Evolutionary conservation across 2,113 vertebrate genomes (phyloP).

Genomic region (Phyllopteryx taeniolatus): DNA sequence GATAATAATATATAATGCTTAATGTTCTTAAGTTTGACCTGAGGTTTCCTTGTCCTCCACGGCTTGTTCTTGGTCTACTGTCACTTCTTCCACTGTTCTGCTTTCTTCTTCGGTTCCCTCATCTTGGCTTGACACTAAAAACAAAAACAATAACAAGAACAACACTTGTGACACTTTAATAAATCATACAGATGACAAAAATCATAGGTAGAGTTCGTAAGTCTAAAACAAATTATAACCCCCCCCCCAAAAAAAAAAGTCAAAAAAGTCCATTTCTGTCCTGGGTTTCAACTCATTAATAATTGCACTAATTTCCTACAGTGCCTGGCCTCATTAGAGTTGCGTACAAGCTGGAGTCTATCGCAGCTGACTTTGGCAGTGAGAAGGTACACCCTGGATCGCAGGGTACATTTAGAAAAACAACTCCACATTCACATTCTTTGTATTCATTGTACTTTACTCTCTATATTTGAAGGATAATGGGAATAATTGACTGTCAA

Average conservation of each 20-base stretch:
- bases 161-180: neutral
- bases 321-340: no score
- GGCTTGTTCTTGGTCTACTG: neutral
- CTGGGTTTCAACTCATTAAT: neutral
- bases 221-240: neutral
- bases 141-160: slow-evolving; percentile 22
- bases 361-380: no score
- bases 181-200: no score
- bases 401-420: no score
- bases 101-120: neutral
- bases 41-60: neutral
- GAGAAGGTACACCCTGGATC: no score
- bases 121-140: slow-evolving; percentile 35
- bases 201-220: neutral
- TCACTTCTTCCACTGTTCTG: fast-evolving
- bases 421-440: no score
- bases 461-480: no score
- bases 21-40: neutral
- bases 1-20: neutral
- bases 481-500: no score
- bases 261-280: neutral
- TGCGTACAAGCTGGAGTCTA: no score
- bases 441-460: no score
- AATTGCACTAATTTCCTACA: no score
- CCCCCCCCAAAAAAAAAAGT: neutral